Evolutionary conservation across 1,140 invertebrate genomes (phyloP).

Genomic region (Musca domestica): DNA sequence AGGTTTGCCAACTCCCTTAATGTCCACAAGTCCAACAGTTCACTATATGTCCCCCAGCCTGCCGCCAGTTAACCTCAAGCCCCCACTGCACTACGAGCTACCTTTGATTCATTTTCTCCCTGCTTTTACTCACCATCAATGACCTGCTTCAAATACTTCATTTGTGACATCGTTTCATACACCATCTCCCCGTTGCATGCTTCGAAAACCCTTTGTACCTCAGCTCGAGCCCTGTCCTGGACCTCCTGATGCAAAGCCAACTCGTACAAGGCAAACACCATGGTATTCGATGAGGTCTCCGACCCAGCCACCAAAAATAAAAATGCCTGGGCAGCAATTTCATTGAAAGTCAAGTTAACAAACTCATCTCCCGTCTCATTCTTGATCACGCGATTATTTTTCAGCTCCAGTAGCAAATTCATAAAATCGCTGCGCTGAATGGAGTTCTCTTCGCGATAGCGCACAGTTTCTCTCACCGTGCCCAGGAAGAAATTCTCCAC

Average conservation of each 20-base stretch:
- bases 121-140: background rate
- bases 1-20: too few species aligned
- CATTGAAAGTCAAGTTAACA: conserved; percentile 23
- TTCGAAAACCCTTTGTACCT: background rate
- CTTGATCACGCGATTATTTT: conserved; percentile 29
- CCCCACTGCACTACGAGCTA: background rate
- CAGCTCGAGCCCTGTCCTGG: background rate
- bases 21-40: too few species aligned
- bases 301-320: conserved; percentile 35
- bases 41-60: too few species aligned
- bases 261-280: conserved; percentile 52
- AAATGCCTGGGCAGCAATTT: conserved; percentile 32
- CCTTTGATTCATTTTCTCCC: background rate
- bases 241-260: conserved; percentile 3
- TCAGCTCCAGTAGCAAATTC: conserved; percentile 40
- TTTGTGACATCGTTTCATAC: conserved; percentile 6
- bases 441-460: conserved; percentile 46
- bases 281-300: conserved; percentile 39
- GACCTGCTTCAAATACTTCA: conserved; percentile 22
- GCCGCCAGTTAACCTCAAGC: too few species aligned
- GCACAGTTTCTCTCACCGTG: conserved; percentile 39
- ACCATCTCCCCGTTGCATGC: conserved; percentile 13
- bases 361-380: background rate
- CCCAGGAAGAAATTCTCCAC: conserved; percentile 46
- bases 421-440: conserved; percentile 44